A percentile compares a stretch with the other conserved stretches of the same genome.
These are phyloP conservation scores for Plestiodon gilberti DNA, from an alignment of 2,113 vertebrate species.

Conservation along the genomic window DNA sequence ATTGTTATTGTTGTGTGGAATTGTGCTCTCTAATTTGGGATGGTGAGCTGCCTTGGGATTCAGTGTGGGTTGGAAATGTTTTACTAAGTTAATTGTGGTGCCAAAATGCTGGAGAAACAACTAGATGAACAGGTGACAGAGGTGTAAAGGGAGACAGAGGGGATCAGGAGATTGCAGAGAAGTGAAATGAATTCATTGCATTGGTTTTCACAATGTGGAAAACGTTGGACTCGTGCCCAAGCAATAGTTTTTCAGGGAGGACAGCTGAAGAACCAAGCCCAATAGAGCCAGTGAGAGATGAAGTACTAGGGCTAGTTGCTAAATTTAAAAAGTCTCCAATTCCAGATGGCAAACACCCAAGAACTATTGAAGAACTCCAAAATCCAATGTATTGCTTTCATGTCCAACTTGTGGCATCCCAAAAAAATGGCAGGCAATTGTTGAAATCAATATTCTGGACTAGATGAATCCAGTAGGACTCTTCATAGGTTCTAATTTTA, in stretches of 20 bases:
- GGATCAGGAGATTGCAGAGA: background rate
- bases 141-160: too few relatives aligned
- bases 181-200: background rate
- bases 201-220: background rate
- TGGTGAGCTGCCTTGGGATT: too few relatives aligned
- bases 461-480: background rate
- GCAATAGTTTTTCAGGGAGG: background rate
- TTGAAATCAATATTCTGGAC: background rate
- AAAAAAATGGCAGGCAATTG: too few relatives aligned
- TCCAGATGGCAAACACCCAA: too few relatives aligned
- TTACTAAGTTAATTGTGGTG: too few relatives aligned
- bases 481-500: background rate
- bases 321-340: background rate
- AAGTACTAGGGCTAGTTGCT: background rate
- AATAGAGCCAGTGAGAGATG: background rate
- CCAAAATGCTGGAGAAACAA: too few relatives aligned
- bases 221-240: background rate
- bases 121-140: too few relatives aligned
- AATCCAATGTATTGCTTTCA: too few relatives aligned
- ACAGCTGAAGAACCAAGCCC: background rate
- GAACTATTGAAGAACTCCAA: background rate
- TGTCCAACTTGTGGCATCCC: too few relatives aligned
- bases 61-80: too few relatives aligned
- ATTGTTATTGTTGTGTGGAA: too few relatives aligned
- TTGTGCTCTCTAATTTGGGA: too few relatives aligned